Base-by-base conservation (phyloP, 1,140 invertebrate genomes). In the Drosophila sproati region DNA sequence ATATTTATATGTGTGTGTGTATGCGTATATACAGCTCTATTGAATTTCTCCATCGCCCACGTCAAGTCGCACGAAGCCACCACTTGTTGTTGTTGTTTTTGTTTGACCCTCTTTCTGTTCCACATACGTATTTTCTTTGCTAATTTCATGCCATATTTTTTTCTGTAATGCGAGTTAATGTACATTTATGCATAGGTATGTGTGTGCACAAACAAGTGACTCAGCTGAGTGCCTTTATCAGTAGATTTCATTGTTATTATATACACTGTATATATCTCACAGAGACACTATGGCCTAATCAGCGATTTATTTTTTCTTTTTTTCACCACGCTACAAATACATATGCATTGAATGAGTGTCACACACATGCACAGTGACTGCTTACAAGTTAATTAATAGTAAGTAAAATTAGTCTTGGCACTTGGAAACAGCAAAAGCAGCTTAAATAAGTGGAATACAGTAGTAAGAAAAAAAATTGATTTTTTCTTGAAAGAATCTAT, bases 171-270 rank as follows among this genome's bases (percentile, higher is more conserved):
- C 34, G 51, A 34, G 32, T 35, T 35, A 52, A 31, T 29, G 48
- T 12, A 50, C 47, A 50, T 28, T 29, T 10, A 12, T 12, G 4
- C 29, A 31, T 6, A 61, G 8, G 32, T 20, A 34, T 61, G 39
- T 20, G 32, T 34, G n/a, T 45, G 20, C n/a, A 52, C 31, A 43
- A 12, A 12, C 29, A 7, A 39, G 56, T 73, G 71, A 73, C 29
- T 73, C 71, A 73, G 50, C 56, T 69, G 43, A 35, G 3, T 43
- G 39, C 2, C 8, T 47, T 70, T 74, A 74, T 74, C 72, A 74
- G 62, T 62, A 51, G 57, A 56, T 50, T 48, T 50, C 52, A 74
- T 74, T 74, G 66, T 70, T 39, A 28, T 51, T 51, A 7, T 32
- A 51, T 10, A 12, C 12, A 31, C 29, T 10, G 31, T 31, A 10